Conservation (phyloP, 2,113 vertebrate genomes). For the Phoenicopterus ruber region DNA sequence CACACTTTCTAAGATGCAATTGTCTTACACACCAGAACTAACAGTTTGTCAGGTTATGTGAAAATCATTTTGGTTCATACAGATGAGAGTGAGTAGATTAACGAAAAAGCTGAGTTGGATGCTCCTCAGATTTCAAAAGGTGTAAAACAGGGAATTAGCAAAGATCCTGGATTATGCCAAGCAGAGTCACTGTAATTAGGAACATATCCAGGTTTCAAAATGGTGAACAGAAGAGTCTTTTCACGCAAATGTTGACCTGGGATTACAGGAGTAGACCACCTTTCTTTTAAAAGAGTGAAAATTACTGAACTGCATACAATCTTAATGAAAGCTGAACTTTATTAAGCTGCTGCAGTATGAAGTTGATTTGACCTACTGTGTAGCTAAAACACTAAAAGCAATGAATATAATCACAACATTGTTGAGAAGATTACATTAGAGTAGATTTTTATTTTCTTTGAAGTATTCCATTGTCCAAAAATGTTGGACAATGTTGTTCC, state of each 20-base stretch:
- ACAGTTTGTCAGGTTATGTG: background rate
- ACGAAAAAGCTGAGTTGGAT: background rate
- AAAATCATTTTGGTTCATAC: background rate
- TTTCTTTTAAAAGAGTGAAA: background rate
- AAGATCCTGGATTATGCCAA: background rate
- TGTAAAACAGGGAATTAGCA: background rate
- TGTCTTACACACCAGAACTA: background rate
- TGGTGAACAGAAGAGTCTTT: background rate
- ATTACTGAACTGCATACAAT: background rate
- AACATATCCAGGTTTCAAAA: background rate
- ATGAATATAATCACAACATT: accelerated
- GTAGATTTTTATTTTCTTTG: background rate
- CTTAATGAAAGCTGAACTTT: background rate
- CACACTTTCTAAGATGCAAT: background rate
- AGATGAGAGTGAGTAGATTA: background rate
- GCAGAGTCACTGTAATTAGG: background rate
- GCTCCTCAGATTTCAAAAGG: background rate
- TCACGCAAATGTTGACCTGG: background rate
- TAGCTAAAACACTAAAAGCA: background rate
- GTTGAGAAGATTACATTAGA: background rate
- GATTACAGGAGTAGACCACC: background rate
- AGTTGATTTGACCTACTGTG: background rate
- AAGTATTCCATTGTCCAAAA: background rate
- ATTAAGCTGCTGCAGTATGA: background rate
- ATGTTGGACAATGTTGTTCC: background rate